Evolutionary conservation across 2,888 invertebrate genomes (phyloP).

Genomic region (Chrysolina americana): DNA sequence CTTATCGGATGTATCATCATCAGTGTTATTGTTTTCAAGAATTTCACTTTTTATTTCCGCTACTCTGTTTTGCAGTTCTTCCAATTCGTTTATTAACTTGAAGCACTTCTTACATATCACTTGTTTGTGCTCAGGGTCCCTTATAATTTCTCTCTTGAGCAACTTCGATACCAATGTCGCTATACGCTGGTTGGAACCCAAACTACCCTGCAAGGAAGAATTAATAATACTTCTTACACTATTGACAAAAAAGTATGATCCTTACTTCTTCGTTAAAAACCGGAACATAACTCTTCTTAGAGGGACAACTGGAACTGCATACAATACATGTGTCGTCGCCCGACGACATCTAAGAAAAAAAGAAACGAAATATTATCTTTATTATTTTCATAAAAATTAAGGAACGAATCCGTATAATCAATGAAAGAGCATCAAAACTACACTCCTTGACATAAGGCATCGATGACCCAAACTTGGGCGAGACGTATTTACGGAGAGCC

Average conservation of each 20-base stretch:
- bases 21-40: slow-evolving; percentile 67
- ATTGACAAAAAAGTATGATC: slow-evolving; percentile 13
- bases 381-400: neutral
- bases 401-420: neutral
- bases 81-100: slow-evolving; percentile 76
- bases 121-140: slow-evolving; percentile 72
- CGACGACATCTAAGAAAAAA: slow-evolving; percentile 61
- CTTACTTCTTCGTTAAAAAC: slow-evolving; percentile 71
- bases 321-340: slow-evolving; percentile 73
- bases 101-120: slow-evolving; percentile 80
- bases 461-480: neutral
- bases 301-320: slow-evolving; percentile 73
- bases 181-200: slow-evolving; percentile 34
- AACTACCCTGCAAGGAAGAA: slow-evolving; percentile 4
- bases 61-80: slow-evolving; percentile 72
- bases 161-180: slow-evolving; percentile 66
- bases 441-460: slow-evolving; percentile 11
- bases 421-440: neutral
- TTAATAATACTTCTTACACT: slow-evolving; percentile 12
- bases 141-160: slow-evolving; percentile 70
- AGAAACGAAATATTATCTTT: neutral
- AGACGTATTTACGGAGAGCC: neutral
- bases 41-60: slow-evolving; percentile 72
- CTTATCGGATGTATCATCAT: slow-evolving; percentile 54
- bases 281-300: slow-evolving; percentile 72